A percentile compares a stretch with the other conserved stretches of the same genome.
Evolutionary conservation across 2,797 vertebrate genomes (phyloP).

Genomic region (Garrulus glandarius): DNA sequence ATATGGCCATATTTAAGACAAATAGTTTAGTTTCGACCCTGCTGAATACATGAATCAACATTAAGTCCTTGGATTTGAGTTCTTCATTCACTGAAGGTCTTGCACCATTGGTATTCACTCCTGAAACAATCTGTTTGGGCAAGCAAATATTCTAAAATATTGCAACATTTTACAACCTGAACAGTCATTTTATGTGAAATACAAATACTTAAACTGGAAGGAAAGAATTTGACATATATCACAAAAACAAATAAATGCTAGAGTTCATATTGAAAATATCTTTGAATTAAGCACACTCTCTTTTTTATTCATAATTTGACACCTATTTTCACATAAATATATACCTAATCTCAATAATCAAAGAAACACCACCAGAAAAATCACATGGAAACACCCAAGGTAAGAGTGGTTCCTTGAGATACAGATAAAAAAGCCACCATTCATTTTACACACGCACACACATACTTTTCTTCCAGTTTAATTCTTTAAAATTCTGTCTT

Average conservation of each 20-base stretch:
- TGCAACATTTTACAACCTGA: not conserved
- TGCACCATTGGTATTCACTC: not conserved
- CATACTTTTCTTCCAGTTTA: not conserved
- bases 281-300: not conserved
- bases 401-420: not conserved
- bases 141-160: not conserved
- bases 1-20: not conserved
- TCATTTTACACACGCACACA: not conserved
- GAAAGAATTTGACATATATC: not conserved
- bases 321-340: too few relatives aligned
- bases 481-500: not conserved
- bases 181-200: not conserved
- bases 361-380: not conserved
- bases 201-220: not conserved
- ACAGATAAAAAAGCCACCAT: not conserved
- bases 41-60: not conserved
- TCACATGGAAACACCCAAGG: not conserved
- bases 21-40: not conserved
- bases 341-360: not conserved
- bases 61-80: not conserved
- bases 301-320: not conserved
- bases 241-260: not conserved
- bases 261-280: not conserved
- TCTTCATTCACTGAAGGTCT: not conserved
- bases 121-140: not conserved